Conservation (phyloP, 2,113 vertebrate species). For the Barnardius zonarius region DNA sequence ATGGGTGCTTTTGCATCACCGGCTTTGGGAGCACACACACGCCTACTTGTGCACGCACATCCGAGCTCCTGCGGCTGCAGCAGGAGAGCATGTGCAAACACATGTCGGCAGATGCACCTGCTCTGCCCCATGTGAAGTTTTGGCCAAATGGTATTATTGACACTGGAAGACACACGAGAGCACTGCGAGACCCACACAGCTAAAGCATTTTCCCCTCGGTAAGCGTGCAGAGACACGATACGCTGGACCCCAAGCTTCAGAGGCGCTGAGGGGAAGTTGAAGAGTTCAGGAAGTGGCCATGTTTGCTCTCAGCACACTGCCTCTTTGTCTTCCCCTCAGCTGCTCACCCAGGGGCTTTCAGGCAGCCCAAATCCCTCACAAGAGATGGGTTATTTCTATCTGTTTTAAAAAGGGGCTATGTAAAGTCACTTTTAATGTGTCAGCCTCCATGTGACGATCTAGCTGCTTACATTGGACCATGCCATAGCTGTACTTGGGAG, state of each 20-base stretch:
- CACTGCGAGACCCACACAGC: not conserved
- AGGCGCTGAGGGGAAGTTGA: conserved; percentile 49
- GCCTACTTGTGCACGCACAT: rapidly evolving
- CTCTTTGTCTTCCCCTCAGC: conserved; percentile 52
- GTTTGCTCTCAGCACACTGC: conserved; percentile 51
- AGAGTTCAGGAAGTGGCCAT: conserved; percentile 65
- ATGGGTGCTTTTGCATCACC: not conserved
- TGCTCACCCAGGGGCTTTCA: conserved; percentile 2
- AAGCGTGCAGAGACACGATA: not conserved
- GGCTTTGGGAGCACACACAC: rapidly evolving
- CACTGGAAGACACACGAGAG: conserved; percentile 17
- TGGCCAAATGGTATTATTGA: conserved; percentile 39
- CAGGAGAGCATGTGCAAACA: not conserved
- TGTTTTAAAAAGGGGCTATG: not conserved
- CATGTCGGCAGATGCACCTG: not conserved
- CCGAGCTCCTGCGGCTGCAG: not conserved
- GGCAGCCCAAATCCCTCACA: not conserved
- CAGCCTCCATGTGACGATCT: not conserved
- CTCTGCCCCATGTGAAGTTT: not conserved
- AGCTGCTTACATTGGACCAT: rapidly evolving
- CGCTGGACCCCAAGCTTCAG: not conserved
- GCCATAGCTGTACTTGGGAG: not conserved
- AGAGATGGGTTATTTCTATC: not conserved
- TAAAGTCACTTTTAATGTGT: not conserved
- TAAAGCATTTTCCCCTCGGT: not conserved